phyloP scores from a whole-genome alignment of 1,140 invertebrate genomes.

The Drosophila santomea region DNA sequence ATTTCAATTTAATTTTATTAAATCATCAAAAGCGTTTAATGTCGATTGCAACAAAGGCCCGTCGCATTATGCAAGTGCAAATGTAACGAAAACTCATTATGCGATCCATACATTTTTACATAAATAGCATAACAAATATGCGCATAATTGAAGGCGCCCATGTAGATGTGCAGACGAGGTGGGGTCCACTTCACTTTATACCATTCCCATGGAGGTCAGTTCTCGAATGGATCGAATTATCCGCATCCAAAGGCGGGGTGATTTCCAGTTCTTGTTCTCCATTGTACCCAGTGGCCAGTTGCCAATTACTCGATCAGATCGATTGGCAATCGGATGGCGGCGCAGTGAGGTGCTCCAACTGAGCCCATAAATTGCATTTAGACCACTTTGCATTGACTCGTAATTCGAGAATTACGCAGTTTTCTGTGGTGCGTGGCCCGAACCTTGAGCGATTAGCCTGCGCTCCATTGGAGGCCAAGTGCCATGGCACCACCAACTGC shows the following conservation, averaged over 20 bases:
- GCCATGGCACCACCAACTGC: not conserved
- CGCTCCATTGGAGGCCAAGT: constrained; percentile 14
- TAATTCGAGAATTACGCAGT: constrained; percentile 34
- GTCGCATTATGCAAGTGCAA: constrained; percentile 55
- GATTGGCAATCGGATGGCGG: constrained; percentile 36
- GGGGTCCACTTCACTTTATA: not conserved
- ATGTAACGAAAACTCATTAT: constrained; percentile 56
- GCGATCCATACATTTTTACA: constrained; percentile 49
- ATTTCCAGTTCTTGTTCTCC: constrained; percentile 9
- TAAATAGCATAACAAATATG: constrained; percentile 31
- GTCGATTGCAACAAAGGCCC: constrained; percentile 59
- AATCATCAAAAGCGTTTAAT: constrained; percentile 78
- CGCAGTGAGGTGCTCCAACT: constrained; percentile 22
- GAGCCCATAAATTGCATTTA: constrained; percentile 46
- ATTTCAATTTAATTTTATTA: constrained; percentile 81
- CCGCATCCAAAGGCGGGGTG: constrained; percentile 8
- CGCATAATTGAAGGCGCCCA: constrained; percentile 26
- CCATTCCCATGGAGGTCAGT: constrained; percentile 27
- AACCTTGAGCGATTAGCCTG: constrained; percentile 42
- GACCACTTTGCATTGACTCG: constrained; percentile 54
- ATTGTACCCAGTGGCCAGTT: constrained; percentile 47
- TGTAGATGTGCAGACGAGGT: constrained; percentile 24
- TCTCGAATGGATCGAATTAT: constrained; percentile 19
- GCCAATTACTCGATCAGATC: constrained; percentile 42
- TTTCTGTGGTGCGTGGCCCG: constrained; percentile 20